A percentile compares a stretch with the other conserved stretches of the same genome.
phyloP scores from a whole-genome alignment of 2,797 vertebrate species.

The Eulemur albifrons region DNA sequence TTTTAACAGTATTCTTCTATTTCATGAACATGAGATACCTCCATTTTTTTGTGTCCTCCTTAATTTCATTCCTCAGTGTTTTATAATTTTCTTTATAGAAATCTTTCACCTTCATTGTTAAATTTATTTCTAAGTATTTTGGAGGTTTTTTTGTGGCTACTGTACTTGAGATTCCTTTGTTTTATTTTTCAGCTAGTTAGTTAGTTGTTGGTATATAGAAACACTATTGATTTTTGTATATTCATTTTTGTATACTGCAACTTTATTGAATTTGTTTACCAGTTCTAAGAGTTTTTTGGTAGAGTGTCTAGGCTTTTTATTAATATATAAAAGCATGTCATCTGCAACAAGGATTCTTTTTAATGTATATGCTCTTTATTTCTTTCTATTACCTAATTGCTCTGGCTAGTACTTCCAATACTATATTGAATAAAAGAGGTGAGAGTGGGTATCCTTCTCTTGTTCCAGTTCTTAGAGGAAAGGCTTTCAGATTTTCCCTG shows the following conservation, averaged over 20 bases:
- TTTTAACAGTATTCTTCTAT: neutral
- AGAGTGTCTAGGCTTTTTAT: neutral
- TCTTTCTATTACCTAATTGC: neutral
- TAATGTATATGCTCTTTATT: neutral
- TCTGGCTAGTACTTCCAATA: neutral
- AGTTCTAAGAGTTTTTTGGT: neutral
- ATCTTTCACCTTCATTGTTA: neutral
- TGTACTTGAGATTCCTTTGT: neutral
- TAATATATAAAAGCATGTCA: neutral
- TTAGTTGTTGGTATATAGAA: neutral
- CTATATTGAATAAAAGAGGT: neutral
- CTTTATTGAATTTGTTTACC: neutral
- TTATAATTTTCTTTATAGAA: neutral
- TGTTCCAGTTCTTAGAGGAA: neutral
- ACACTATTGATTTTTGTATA: neutral
- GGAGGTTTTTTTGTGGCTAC: neutral
- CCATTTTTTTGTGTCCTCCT: neutral
- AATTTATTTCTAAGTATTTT: neutral
- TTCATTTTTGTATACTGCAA: neutral
- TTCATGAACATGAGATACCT: neutral
- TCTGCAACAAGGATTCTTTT: neutral
- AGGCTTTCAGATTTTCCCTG: neutral
- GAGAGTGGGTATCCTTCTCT: neutral
- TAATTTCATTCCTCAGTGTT: neutral
- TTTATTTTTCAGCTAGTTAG: neutral